Conservation (phyloP, 2,797 vertebrate species). For the Danio kyathit region DNA sequence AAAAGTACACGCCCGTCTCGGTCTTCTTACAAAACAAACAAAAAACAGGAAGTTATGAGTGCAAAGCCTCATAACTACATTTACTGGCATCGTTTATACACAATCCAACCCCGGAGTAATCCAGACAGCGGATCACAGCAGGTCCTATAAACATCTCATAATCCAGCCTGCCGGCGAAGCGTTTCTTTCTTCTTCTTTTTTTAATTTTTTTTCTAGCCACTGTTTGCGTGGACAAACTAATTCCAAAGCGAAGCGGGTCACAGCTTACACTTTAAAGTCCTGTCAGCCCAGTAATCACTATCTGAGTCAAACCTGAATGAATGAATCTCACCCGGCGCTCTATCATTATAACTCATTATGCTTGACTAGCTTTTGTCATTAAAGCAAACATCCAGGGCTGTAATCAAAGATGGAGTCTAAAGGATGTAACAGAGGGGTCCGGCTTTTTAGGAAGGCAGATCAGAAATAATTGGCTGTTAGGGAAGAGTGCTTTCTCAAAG, state of each 20-base stretch:
- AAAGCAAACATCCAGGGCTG: conserved; percentile 63
- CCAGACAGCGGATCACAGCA: conserved; percentile 64
- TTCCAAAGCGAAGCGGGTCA: conserved; percentile 62
- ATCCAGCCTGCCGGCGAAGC: conserved; percentile 64
- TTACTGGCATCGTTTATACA: conserved; percentile 67
- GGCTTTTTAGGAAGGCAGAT: conserved; percentile 43
- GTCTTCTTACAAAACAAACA: conserved; percentile 62
- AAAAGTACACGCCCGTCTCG: conserved; percentile 45
- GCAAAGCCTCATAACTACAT: conserved; percentile 55
- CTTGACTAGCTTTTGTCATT: conserved; percentile 53
- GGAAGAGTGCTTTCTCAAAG: conserved; percentile 47
- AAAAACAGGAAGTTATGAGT: conserved; percentile 60
- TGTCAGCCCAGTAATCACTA: conserved; percentile 56
- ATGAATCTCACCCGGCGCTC: conserved; percentile 42
- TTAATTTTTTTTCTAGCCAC: background rate
- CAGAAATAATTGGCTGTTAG: conserved; percentile 59
- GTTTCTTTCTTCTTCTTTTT: background rate
- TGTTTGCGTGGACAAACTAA: conserved; percentile 59
- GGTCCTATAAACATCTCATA: conserved; percentile 68
- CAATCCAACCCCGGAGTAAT: conserved; percentile 58
- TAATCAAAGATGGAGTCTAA: conserved; percentile 63
- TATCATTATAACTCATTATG: conserved; percentile 66
- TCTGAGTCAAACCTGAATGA: conserved; percentile 55
- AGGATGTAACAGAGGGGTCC: conserved; percentile 35
- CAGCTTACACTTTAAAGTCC: conserved; percentile 59